Evolutionary conservation across 2,888 invertebrate species (phyloP).

Genomic region (Phytoseiulus persimilis): DNA sequence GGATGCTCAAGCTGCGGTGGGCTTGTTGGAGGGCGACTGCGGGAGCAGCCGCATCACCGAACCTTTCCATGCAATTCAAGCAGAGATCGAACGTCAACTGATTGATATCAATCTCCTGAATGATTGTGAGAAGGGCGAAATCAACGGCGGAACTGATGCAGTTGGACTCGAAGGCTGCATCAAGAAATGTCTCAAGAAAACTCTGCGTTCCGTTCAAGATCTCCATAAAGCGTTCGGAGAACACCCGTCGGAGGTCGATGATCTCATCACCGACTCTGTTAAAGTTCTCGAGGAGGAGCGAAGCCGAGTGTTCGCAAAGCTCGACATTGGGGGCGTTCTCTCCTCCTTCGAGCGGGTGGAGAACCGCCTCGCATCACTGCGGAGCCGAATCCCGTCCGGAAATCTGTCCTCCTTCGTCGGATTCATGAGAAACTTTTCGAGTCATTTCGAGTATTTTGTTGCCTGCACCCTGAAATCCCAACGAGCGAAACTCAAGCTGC

Average conservation of each 20-base stretch:
- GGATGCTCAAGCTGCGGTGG: not conserved
- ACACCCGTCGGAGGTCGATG: not conserved
- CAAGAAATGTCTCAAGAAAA: constrained; percentile 15
- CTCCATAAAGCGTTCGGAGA: not conserved
- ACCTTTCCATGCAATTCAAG: constrained; percentile 7
- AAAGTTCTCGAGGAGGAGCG: constrained; percentile 8
- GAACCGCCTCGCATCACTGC: not conserved
- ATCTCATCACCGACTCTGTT: not conserved
- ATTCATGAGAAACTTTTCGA: constrained; percentile 30
- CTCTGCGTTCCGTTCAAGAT: constrained; percentile 1
- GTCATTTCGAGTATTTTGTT: constrained; percentile 15
- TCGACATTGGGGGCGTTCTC: constrained; percentile 15
- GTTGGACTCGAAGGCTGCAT: not conserved
- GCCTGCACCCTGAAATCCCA: constrained; percentile 20
- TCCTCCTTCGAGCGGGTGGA: not conserved
- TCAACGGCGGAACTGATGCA: not conserved
- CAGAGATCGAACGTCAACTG: not conserved
- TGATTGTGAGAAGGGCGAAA: too few species aligned
- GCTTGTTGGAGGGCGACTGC: not conserved
- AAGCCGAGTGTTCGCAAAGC: not conserved
- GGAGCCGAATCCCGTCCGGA: not conserved
- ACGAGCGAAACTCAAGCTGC: constrained; percentile 36
- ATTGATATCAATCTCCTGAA: not conserved
- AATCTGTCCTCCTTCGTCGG: not conserved
- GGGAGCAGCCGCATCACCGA: not conserved